phyloP scores from a whole-genome alignment of 2,888 invertebrate species.

The Tachina lurida region DNA sequence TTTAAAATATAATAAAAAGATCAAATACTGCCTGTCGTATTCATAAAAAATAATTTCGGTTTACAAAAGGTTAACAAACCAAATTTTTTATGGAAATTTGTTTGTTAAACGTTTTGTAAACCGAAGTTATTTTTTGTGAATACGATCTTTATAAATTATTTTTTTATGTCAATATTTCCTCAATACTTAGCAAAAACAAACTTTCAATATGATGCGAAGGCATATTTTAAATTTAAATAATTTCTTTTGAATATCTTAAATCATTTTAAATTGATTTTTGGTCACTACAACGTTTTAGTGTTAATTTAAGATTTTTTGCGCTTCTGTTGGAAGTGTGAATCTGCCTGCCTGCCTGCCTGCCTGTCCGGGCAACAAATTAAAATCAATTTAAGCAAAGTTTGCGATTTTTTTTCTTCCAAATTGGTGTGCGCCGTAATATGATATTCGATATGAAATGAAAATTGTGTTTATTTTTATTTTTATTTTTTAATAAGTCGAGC shows the following conservation, averaged over 20 bases:
- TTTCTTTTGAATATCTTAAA: constrained; percentile 39
- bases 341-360: background rate
- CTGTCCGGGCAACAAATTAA: constrained; percentile 63
- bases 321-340: constrained; percentile 31
- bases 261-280: constrained; percentile 70
- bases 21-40: too few species aligned
- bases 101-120: too few species aligned
- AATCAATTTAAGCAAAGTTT: constrained; percentile 71
- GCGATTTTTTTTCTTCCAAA: constrained; percentile 50
- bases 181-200: background rate
- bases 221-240: constrained; percentile 2
- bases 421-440: constrained; percentile 65
- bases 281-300: constrained; percentile 31
- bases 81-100: too few species aligned
- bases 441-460: constrained; percentile 29
- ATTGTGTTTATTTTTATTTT: background rate
- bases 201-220: background rate
- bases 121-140: too few species aligned
- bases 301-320: constrained; percentile 9
- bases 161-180: too few species aligned
- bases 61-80: too few species aligned
- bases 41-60: too few species aligned
- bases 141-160: too few species aligned
- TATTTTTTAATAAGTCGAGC: background rate
- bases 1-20: too few species aligned